These are phyloP conservation scores for Lydus trimaculatus DNA, from an alignment of 2,888 invertebrate species.

Conservation along the genomic window DNA sequence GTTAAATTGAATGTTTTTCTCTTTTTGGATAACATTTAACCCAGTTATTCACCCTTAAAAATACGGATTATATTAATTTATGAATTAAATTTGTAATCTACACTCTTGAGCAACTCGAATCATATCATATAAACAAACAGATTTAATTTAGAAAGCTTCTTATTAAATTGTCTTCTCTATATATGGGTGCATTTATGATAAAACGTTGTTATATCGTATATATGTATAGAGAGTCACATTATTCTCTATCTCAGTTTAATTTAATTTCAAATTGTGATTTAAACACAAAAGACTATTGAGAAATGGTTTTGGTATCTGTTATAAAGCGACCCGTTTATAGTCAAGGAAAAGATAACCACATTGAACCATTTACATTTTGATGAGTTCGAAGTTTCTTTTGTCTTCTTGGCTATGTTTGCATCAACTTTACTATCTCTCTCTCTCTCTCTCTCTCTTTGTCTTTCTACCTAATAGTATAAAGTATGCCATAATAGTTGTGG, in stretches of 20 bases:
- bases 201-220: slow-evolving; percentile 28
- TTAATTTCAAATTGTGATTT: slow-evolving; percentile 41
- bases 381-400: slow-evolving; percentile 54
- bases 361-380: slow-evolving; percentile 56
- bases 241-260: slow-evolving; percentile 36
- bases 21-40: background rate
- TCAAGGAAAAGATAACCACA: slow-evolving; percentile 49
- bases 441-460: background rate
- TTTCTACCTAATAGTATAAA: background rate
- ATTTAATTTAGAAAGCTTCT: background rate
- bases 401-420: slow-evolving; percentile 43
- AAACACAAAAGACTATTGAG: slow-evolving; percentile 36
- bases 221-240: too few relatives aligned
- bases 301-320: slow-evolving; percentile 40
- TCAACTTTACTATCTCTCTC: slow-evolving; percentile 33
- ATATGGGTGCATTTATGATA: slow-evolving; percentile 20
- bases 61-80: background rate
- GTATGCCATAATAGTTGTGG: slow-evolving; percentile 19
- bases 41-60: too few relatives aligned
- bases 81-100: background rate
- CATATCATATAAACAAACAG: background rate
- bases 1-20: too few relatives aligned
- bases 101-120: background rate
- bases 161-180: background rate
- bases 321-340: slow-evolving; percentile 45